A percentile compares a stretch with the other conserved stretches of the same genome.
phyloP scores from a whole-genome alignment of 2,888 invertebrate species.

The Octonoba sinensis region DNA sequence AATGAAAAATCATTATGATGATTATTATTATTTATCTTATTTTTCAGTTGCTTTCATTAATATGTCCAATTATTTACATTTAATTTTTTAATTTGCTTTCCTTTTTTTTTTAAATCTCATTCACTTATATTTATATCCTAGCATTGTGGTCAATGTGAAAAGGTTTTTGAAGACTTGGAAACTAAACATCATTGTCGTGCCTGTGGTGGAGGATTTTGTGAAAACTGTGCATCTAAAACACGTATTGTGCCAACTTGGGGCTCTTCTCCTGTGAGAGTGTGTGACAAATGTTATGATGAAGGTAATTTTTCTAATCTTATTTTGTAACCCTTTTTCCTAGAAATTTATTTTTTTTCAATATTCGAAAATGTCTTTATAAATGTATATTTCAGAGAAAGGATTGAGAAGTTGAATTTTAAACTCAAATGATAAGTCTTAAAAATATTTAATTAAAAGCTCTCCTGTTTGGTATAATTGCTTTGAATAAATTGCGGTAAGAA shows the following conservation, averaged over 20 bases:
- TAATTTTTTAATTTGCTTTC: no score
- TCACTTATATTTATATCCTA: slow-evolving; percentile 68
- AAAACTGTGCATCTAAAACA: slow-evolving; percentile 78
- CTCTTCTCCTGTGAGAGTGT: slow-evolving; percentile 79
- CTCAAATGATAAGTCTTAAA: no score
- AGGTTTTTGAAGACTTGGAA: slow-evolving; percentile 74
- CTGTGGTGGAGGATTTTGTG: slow-evolving; percentile 81
- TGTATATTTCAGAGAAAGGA: no score
- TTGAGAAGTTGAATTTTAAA: no score
- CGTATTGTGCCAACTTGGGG: slow-evolving; percentile 81
- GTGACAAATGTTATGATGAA: slow-evolving; percentile 77
- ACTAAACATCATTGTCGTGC: slow-evolving; percentile 75
- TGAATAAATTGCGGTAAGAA: no score
- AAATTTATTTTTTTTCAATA: not conserved
- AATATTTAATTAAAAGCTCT: no score
- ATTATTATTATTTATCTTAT: no score
- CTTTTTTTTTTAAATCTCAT: not conserved
- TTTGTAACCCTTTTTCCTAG: not conserved
- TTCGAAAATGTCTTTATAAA: no score
- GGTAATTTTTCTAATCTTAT: slow-evolving; percentile 46
- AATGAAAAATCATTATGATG: no score
- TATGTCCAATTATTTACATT: no score
- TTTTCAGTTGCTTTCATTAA: no score
- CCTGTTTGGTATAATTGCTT: no score
- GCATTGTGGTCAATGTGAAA: slow-evolving; percentile 79